Base-by-base conservation (phyloP, 2,797 vertebrate genomes). In the Vireo griseus region DNA sequence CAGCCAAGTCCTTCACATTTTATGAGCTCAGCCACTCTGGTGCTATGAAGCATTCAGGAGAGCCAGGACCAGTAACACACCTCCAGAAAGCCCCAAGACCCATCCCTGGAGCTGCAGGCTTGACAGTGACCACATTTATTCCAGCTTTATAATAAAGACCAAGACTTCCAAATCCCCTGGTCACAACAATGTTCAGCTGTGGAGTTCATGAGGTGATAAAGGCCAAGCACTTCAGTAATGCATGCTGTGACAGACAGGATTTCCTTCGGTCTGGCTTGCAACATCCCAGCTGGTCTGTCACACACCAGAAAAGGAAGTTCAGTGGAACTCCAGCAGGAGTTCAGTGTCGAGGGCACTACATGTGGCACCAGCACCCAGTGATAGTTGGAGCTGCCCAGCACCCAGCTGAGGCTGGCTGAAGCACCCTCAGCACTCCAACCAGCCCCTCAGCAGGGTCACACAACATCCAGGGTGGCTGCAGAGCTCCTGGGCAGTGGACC, bases 301-400 rank as follows among this genome's bases (percentile, higher is more conserved):
- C 10, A 1, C 1, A 5, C 22, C 15, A 5, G 24, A 25, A 86
- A 39, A 52, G 37, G 37, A 57, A 35, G 63, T 5, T 45, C 45
- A 67, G n/a, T n/a, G n/a, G 31, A 18, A 16, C 10, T n/a, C 13
- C 52, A 26, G 29, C 54, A 50, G 55, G 42, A 66, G 35, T 65
- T 55, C 47, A 28, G 68, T 5, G 5, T 24, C 0, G 0, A 55
- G 25, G 40, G 18, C 44, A 16, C 42, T 16, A 7, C 1, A 0
- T 9, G 13, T 39, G 29, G 35, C 68, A 45, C 48, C 55, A 76
- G 39, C 63, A 65, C n/a, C 16, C 16, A 11, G 16, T 13, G 44
- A 26, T 0, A 37, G 35, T 10, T 35, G 35, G 35, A 35, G 35
- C 35, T 35, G 35, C 35, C 35, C 35, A 35, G 35, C 35, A 35